These are phyloP conservation scores for Danaus melanippus DNA, from an alignment of 1,140 invertebrate genomes.

Conservation along the genomic window DNA sequence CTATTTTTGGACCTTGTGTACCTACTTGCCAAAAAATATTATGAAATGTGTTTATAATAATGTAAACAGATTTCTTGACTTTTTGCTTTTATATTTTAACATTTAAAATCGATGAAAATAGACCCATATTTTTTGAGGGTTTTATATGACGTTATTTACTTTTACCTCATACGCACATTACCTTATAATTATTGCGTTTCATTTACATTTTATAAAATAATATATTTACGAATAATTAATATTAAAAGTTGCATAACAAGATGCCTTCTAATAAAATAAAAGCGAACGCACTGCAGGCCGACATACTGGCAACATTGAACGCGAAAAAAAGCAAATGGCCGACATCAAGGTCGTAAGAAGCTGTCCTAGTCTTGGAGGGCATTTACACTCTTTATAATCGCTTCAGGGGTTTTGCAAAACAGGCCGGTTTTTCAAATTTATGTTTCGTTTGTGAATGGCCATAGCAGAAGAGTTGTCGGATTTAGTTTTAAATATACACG, in stretches of 20 bases:
- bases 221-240: too few relatives aligned
- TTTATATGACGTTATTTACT: too few relatives aligned
- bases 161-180: too few relatives aligned
- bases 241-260: conserved; percentile 54
- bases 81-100: too few relatives aligned
- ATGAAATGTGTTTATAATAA: too few relatives aligned
- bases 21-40: too few relatives aligned
- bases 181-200: too few relatives aligned
- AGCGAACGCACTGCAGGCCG: conserved; percentile 54
- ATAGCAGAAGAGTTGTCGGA: conserved; percentile 13
- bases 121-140: too few relatives aligned
- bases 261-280: conserved; percentile 45
- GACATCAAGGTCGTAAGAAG: conserved; percentile 65
- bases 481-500: conserved; percentile 11
- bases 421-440: conserved; percentile 14
- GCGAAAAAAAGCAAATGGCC: conserved; percentile 68
- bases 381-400: conserved; percentile 62
- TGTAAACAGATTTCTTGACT: too few relatives aligned
- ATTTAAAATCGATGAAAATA: too few relatives aligned
- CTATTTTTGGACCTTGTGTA: too few relatives aligned
- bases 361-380: conserved; percentile 68
- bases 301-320: conserved; percentile 67
- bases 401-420: conserved; percentile 39
- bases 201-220: too few relatives aligned
- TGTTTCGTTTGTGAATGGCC: conserved; percentile 21